Base-by-base conservation (phyloP, 2,888 invertebrate species). In the Drosophila suboccidentalis region DNA sequence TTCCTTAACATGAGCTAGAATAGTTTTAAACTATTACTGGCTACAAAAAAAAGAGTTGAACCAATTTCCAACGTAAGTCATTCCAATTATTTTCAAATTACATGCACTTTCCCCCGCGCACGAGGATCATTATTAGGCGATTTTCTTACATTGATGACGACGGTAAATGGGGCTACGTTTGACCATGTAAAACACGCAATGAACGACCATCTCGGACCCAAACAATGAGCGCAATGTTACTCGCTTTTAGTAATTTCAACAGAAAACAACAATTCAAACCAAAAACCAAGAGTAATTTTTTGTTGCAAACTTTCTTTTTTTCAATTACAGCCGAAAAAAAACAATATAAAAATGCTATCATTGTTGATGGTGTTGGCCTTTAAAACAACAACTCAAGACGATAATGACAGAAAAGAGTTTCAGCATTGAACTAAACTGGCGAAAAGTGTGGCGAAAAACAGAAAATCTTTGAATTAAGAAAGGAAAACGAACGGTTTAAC, bases 251-350 rank as follows among this genome's bases (percentile, higher is more conserved):
- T 57, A 62, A 71, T 57, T 76, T 62, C 44, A 54, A 54, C 51
- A 47, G 53, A 19, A 49, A 53, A 38, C 39, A 60, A 66, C 34
- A 41, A 49, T 19, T 22, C 8, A 13, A 13, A 36, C 32, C 22
- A 17, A 66, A 71, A 64, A 62, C 53, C 47, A 60, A 53, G 53
- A 57, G 69, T 64, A 71, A 68, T 68, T 80, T 74, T 61, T 59
- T 34, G 17, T 67, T 49, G 71, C 70, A 64, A 84, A 87, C 78
- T 80, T 83, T 83, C 80, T 72, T 80, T 87, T 87, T 84, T 76
- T 84, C 80, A 75, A 81, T 77, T 81, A 65, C 69, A 46, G 17
- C 32, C 34, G 3, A 49, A 71, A 71, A 71, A 71, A 65, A 53
- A 60, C 54, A 46, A 44, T 60, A 41, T 41, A 51, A 47, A 64